A percentile compares a stretch with the other conserved stretches of the same genome.
Evolutionary conservation across 2,797 vertebrate genomes (phyloP).

Genomic region (Garrulus glandarius): DNA sequence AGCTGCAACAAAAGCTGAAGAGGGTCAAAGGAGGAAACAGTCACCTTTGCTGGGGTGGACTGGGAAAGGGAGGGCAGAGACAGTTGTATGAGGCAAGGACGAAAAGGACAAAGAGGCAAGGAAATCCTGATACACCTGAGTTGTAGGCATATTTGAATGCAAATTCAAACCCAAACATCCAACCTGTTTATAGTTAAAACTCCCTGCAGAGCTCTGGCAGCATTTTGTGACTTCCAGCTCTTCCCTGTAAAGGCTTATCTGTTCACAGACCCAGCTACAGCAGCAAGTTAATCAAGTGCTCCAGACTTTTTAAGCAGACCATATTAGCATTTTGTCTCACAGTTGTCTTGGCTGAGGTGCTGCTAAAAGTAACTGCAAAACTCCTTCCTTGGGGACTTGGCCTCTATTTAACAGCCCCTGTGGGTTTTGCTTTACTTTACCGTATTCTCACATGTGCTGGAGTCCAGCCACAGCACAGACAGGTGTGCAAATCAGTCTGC

Average conservation of each 20-base stretch:
- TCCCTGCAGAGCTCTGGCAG: background rate
- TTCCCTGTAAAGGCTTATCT: background rate
- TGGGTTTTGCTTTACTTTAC: slow-evolving; percentile 1
- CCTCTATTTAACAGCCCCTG: background rate
- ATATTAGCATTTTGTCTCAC: slow-evolving; percentile 7
- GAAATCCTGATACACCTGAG: background rate
- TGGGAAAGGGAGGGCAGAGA: background rate
- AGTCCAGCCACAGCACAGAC: slow-evolving; percentile 1
- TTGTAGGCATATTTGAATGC: background rate
- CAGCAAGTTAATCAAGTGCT: slow-evolving; percentile 13
- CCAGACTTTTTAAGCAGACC: background rate
- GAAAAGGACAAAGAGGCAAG: background rate
- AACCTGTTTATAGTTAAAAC: background rate
- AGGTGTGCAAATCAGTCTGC: slow-evolving; percentile 6
- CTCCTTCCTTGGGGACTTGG: background rate
- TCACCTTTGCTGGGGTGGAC: background rate
- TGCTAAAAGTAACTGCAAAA: slow-evolving; percentile 1
- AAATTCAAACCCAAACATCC: background rate
- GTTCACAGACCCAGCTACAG: background rate
- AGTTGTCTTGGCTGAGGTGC: background rate
- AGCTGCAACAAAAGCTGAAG: background rate
- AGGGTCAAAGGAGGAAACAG: background rate
- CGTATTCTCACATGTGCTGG: background rate
- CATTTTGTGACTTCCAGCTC: background rate
- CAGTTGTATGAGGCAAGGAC: background rate